Percentiles rank a stretch among this genome's conserved stretches.
Conservation (phyloP, 2,797 vertebrate species). For the Sparidentex hasta region DNA sequence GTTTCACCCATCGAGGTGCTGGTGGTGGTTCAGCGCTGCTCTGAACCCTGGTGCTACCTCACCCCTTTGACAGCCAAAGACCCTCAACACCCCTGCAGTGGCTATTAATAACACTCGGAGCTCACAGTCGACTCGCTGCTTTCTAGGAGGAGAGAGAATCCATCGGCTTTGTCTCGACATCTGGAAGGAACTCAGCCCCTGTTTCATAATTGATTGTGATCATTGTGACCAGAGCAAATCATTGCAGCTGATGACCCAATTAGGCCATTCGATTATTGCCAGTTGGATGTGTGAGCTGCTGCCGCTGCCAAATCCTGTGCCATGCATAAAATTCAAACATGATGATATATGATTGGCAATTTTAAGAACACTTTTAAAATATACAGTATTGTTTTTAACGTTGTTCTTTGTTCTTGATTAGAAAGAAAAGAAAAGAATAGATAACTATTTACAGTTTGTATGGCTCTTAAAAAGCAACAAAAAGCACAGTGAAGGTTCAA, state of each 20-base stretch:
- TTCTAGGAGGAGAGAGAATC: conserved; percentile 54
- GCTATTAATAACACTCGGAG: conserved; percentile 74
- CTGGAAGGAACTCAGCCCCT: conserved; percentile 58
- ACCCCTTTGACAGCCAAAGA: conserved; percentile 63
- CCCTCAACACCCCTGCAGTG: conserved; percentile 58
- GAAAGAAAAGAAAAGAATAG: too few species aligned
- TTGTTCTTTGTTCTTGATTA: too few species aligned
- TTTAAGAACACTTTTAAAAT: neutral
- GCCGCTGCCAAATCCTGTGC: conserved; percentile 20
- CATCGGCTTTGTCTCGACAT: conserved; percentile 57
- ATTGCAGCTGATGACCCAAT: conserved; percentile 46
- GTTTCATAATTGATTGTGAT: conserved; percentile 63
- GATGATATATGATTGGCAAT: neutral
- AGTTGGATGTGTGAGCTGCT: conserved; percentile 7
- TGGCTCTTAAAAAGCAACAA: too few species aligned
- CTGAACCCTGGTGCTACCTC: conserved; percentile 38
- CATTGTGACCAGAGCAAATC: conserved; percentile 52
- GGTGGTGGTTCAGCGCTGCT: conserved; percentile 33
- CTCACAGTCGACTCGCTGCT: conserved; percentile 54
- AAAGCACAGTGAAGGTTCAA: too few species aligned
- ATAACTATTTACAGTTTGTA: too few species aligned
- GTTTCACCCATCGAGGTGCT: conserved; percentile 44
- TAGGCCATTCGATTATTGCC: conserved; percentile 25
- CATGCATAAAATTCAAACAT: neutral
- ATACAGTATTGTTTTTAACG: neutral